Base-by-base conservation (phyloP, 2,888 invertebrate genomes). In the Iphiclides podalirius region DNA sequence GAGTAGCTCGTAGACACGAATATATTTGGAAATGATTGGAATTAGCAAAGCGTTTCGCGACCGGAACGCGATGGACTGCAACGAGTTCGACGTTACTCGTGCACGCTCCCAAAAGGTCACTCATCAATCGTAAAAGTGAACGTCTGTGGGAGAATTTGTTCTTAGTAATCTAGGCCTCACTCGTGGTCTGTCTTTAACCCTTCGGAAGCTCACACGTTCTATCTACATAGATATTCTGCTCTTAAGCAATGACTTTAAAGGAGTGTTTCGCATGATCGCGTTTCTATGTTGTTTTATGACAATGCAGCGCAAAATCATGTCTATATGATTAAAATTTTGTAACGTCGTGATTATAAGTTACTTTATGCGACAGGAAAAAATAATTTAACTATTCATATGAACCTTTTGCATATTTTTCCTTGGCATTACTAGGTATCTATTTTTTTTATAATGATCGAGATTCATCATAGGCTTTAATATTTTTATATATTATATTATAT, bases 101-200 rank as follows among this genome's bases (percentile, higher is more conserved):
- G 38, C 52, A 41, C 50, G 41, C 47, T 50, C 47, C 44, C 46
- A 47, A 53, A 53, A 56, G 52, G 53, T 52, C 45, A 41, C 28
- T 35, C 52, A 46, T 52, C 43, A 40, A 52, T 41, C 43, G 51
- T 51, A 46, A 52, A 51, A 51, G 46, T 47, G 51, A 51, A 52
- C 47, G 51, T 55, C 51, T 59, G 52, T 57, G 59, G 37, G 50
- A 50, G 50, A 50, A 50, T 45, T 40, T 44, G 50, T 13, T 45
- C 44, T 50, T 11, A 45, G 50, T 50, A 36, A 50, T 45, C 36
- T 50, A 50, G 45, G 50, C 45, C 44, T 44, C 11, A 23, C 35
- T 35, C 34, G 43, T 40, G 33, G 13, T 43, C 42, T 33, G 26
- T 35, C 11, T 39, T 33, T 40, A 40, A 35, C 45, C 50, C 50